A percentile compares a stretch with the other conserved stretches of the same genome.
phyloP scores from a whole-genome alignment of 2,797 vertebrate genomes.

The Jordanella pulchra region DNA sequence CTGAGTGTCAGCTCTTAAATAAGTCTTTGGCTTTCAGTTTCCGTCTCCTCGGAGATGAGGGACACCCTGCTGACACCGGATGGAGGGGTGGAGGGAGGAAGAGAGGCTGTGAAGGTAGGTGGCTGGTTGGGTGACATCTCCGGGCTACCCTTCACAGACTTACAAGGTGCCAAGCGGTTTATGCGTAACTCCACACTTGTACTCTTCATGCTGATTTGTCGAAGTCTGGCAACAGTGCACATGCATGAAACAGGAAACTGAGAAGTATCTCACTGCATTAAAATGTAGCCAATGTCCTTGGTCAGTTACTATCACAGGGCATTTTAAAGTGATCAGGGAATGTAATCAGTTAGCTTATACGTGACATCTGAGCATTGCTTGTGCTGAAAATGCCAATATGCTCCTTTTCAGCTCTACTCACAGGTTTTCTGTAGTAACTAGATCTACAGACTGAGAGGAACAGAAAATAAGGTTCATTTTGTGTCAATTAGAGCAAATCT shows the following conservation, averaged over 20 bases:
- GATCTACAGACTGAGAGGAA: background rate
- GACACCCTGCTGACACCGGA: slow-evolving; percentile 43
- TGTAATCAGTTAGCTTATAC: background rate
- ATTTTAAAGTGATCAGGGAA: background rate
- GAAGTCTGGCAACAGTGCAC: slow-evolving; percentile 1
- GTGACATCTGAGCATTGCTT: background rate
- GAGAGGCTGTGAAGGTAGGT: slow-evolving; percentile 26
- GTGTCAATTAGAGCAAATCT: background rate
- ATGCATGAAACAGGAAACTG: slow-evolving; percentile 16
- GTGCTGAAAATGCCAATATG: background rate
- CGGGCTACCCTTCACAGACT: slow-evolving; percentile 49
- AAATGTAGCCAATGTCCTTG: slow-evolving; percentile 12
- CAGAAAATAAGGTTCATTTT: background rate
- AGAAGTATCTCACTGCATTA: slow-evolving; percentile 15
- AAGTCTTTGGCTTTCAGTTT: slow-evolving; percentile 34
- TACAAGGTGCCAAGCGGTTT: slow-evolving; percentile 49
- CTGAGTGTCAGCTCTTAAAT: slow-evolving; percentile 38
- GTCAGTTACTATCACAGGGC: background rate
- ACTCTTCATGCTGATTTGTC: slow-evolving; percentile 56
- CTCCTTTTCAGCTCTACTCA: background rate
- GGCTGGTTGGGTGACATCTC: slow-evolving; percentile 36
- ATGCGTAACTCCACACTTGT: slow-evolving; percentile 40
- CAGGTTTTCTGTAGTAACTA: background rate
- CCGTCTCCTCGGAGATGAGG: slow-evolving; percentile 50
- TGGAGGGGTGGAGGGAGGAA: slow-evolving; percentile 28